These are phyloP conservation scores for Enhydra lutris DNA, from an alignment of 2,113 vertebrate species.

Conservation along the genomic window DNA sequence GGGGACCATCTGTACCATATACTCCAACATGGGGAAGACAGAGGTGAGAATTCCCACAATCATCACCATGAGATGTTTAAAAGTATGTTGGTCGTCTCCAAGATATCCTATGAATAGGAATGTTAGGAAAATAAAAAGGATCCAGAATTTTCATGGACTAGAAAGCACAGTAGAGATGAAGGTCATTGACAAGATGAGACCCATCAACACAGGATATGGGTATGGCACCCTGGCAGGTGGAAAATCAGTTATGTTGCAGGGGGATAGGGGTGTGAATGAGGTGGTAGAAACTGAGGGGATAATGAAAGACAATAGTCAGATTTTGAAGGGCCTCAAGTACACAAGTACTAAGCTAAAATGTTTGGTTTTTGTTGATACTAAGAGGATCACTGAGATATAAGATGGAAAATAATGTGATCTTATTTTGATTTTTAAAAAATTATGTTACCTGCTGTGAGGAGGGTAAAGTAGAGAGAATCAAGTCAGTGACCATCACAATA, in stretches of 20 bases:
- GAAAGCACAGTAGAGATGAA: background rate
- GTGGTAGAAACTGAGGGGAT: background rate
- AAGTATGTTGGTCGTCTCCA: background rate
- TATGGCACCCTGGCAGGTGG: too few relatives aligned
- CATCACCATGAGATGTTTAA: background rate
- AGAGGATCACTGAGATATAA: background rate
- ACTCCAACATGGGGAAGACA: background rate
- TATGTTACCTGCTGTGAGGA: background rate
- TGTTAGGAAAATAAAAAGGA: background rate
- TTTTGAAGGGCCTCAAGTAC: background rate
- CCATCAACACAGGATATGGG: background rate
- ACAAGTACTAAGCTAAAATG: background rate
- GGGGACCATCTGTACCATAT: background rate
- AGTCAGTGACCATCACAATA: background rate
- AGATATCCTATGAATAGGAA: background rate
- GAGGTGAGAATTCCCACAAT: background rate
- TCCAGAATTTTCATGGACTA: background rate
- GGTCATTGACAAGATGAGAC: background rate
- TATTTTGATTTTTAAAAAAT: background rate
- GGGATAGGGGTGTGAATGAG: fast-evolving
- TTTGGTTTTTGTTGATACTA: background rate
- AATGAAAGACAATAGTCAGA: background rate
- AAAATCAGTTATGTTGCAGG: background rate
- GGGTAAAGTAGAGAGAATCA: background rate
- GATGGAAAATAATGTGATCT: background rate